These are phyloP conservation scores for Pangasius mekongensis DNA, from an alignment of 2,797 vertebrate genomes.

Conservation along the genomic window DNA sequence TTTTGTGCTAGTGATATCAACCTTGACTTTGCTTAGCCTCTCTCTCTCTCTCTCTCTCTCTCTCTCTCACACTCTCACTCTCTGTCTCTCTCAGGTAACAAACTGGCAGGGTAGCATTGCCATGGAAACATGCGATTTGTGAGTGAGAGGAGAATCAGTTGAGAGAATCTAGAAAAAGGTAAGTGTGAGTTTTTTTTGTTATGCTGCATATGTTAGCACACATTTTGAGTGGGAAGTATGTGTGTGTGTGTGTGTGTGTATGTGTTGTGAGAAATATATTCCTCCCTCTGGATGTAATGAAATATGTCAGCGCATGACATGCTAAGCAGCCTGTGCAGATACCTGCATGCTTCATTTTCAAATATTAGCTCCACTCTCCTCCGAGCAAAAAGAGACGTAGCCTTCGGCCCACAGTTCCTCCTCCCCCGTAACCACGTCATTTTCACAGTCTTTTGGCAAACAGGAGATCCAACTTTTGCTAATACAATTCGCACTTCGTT, in stretches of 20 bases:
- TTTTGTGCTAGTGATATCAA: constrained; percentile 39
- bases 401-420: constrained; percentile 43
- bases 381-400: constrained; percentile 27
- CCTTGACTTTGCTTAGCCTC: constrained; percentile 51
- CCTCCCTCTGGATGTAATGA: constrained; percentile 45
- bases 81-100: constrained; percentile 58
- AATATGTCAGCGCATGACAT: constrained; percentile 54
- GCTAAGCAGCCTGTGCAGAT: constrained; percentile 50
- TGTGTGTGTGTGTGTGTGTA: constrained; percentile 16
- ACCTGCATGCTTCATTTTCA: constrained; percentile 53
- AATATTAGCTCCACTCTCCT: constrained; percentile 41
- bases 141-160: constrained; percentile 63
- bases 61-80: constrained; percentile 62
- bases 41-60: constrained; percentile 44
- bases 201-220: constrained; percentile 53
- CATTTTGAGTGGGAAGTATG: constrained; percentile 51
- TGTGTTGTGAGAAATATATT: constrained; percentile 44
- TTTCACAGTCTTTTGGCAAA: constrained; percentile 30
- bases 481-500: constrained; percentile 31
- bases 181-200: constrained; percentile 53
- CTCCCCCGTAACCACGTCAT: constrained; percentile 32
- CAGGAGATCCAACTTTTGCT: constrained; percentile 26
- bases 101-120: constrained; percentile 63
- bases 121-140: constrained; percentile 66
- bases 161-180: constrained; percentile 61